These are phyloP conservation scores for Tyrophagus putrescentiae DNA, from an alignment of 1,140 invertebrate species.

Conservation along the genomic window DNA sequence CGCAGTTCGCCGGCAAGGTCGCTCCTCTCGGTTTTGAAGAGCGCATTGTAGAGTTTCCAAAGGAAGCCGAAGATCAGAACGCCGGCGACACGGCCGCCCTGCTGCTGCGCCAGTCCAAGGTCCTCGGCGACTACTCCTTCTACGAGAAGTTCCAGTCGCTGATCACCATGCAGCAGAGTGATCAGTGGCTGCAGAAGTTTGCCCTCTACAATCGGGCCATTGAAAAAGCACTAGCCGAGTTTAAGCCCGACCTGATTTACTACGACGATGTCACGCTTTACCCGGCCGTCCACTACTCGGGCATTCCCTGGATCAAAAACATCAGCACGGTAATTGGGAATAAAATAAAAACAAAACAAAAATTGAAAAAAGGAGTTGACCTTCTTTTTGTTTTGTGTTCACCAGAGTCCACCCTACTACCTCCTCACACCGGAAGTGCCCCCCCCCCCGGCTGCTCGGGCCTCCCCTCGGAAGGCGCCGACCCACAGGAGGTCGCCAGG, in stretches of 20 bases:
- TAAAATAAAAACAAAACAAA: background rate
- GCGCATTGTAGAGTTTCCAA: background rate
- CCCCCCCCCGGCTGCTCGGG: background rate
- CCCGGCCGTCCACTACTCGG: background rate
- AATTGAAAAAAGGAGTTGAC: background rate
- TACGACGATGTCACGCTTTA: background rate
- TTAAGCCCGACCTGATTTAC: slow-evolving; percentile 2
- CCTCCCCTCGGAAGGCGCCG: background rate
- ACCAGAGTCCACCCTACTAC: background rate
- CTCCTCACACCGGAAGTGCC: background rate
- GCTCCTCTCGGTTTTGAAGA: background rate
- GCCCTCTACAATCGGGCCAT: background rate
- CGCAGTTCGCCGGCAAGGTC: no score
- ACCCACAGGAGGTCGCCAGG: background rate
- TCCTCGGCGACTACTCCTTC: background rate
- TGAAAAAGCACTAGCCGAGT: background rate
- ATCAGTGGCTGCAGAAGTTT: background rate
- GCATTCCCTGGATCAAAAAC: background rate
- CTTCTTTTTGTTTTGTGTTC: background rate
- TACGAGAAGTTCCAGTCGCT: no score
- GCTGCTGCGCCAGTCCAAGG: background rate
- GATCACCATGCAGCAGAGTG: no score
- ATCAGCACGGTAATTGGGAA: background rate
- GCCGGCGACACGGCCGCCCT: background rate
- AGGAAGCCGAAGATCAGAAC: background rate